Percentiles rank a stretch among this genome's conserved stretches.
phyloP scores from a whole-genome alignment of 2,888 invertebrate genomes.

The Aphelenchoides bicaudatus region DNA sequence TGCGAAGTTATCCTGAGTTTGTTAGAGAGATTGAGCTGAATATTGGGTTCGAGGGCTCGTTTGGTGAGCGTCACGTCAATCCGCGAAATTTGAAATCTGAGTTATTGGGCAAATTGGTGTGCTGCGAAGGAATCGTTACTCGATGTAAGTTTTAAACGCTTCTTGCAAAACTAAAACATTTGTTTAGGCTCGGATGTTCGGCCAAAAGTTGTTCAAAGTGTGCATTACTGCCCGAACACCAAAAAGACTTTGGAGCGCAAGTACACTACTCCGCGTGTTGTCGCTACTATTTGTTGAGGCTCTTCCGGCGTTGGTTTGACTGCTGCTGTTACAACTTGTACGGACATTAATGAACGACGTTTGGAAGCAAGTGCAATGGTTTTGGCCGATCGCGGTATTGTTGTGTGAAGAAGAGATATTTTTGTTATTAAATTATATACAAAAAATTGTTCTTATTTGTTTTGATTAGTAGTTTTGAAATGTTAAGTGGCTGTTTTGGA shows the following conservation, averaged over 20 bases:
- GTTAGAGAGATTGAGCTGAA: constrained; percentile 79
- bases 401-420: no score
- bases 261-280: constrained; percentile 91
- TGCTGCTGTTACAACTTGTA: constrained; percentile 93
- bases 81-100: constrained; percentile 82
- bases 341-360: constrained; percentile 70
- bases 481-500: no score
- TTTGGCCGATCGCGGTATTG: constrained; percentile 93
- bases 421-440: no score
- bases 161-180: not conserved
- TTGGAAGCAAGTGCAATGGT: constrained; percentile 94
- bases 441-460: no score
- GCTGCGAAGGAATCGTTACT: constrained; percentile 96
- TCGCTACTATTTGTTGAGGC: constrained; percentile 93
- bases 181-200: constrained; percentile 78
- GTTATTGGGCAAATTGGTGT: constrained; percentile 86
- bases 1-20: constrained; percentile 77
- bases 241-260: constrained; percentile 82
- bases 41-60: constrained; percentile 69
- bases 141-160: constrained; percentile 67
- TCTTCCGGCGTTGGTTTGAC: constrained; percentile 97
- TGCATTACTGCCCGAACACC: constrained; percentile 90
- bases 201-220: constrained; percentile 91
- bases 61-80: constrained; percentile 93
- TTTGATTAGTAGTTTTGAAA: no score